Conservation (phyloP, 2,113 vertebrate species). For the Bothrops jararaca region DNA sequence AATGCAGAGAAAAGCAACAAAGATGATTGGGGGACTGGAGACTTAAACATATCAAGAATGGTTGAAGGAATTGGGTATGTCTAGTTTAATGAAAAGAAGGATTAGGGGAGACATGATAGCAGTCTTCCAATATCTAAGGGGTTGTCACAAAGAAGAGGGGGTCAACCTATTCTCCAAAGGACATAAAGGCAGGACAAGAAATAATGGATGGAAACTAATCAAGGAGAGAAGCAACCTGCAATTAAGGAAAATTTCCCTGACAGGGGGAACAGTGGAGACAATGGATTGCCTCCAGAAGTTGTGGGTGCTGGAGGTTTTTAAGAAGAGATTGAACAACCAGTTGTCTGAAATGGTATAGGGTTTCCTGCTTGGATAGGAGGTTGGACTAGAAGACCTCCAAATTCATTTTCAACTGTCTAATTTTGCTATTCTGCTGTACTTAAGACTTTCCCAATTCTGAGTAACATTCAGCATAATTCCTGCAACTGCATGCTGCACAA, state of each 20-base stretch:
- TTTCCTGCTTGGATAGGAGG: not conserved
- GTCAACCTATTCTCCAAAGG: not conserved
- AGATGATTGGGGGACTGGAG: no score
- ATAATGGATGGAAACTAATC: not conserved
- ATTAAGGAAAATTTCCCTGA: not conserved
- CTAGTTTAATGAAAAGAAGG: not conserved
- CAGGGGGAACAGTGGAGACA: not conserved
- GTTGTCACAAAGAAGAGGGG: not conserved
- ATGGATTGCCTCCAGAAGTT: not conserved
- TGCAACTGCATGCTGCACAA: constrained; percentile 1
- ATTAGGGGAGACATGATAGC: not conserved
- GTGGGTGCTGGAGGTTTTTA: not conserved
- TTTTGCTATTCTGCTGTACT: not conserved
- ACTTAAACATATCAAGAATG: not conserved
- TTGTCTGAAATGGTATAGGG: not conserved
- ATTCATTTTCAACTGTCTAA: not conserved
- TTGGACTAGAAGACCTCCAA: not conserved
- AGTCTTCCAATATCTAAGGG: not conserved
- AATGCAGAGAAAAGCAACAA: not conserved
- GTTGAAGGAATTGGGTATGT: not conserved
- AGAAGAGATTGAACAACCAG: not conserved
- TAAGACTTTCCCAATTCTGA: not conserved
- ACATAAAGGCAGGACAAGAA: not conserved
- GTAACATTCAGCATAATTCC: constrained; percentile 2
- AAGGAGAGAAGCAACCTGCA: not conserved